A percentile compares a stretch with the other conserved stretches of the same genome.
These are phyloP conservation scores for Aurelia sp. DNA, from an alignment of 30 jellyfish, hydroid and myxozoan species.

Conservation along the genomic window DNA sequence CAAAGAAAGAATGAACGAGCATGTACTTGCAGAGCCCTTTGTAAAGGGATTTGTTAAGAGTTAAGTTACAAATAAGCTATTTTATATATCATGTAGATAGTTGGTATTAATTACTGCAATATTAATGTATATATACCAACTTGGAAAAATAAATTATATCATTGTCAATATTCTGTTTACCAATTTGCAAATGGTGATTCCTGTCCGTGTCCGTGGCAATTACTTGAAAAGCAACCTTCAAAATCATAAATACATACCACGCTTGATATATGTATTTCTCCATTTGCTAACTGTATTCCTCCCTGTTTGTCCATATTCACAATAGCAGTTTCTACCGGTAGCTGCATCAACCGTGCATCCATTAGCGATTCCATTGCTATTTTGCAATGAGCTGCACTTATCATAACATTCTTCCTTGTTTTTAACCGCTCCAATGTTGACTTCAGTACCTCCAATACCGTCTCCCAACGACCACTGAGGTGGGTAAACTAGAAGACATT, in stretches of 20 bases:
- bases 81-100: too few relatives aligned
- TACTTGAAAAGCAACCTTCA: background rate
- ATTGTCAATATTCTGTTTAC: too few relatives aligned
- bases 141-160: too few relatives aligned
- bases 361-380: background rate
- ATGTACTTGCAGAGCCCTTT: too few relatives aligned
- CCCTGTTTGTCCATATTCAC: slow-evolving; percentile 12
- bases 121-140: too few relatives aligned
- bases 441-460: slow-evolving; percentile 11
- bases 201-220: too few relatives aligned
- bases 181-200: too few relatives aligned
- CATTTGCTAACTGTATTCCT: slow-evolving; percentile 2
- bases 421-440: background rate
- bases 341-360: slow-evolving; percentile 5
- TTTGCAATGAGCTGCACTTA: background rate
- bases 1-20: too few relatives aligned
- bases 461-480: background rate
- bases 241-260: background rate
- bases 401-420: background rate
- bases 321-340: background rate
- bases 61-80: too few relatives aligned
- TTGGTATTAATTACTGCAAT: too few relatives aligned
- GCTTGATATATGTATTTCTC: background rate
- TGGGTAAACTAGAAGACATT: too few relatives aligned
- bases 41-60: too few relatives aligned